A percentile compares a stretch with the other conserved stretches of the same genome.
These are phyloP conservation scores for Campopleginae sp. DNA, from an alignment of 2,888 invertebrate species.

Conservation along the genomic window DNA sequence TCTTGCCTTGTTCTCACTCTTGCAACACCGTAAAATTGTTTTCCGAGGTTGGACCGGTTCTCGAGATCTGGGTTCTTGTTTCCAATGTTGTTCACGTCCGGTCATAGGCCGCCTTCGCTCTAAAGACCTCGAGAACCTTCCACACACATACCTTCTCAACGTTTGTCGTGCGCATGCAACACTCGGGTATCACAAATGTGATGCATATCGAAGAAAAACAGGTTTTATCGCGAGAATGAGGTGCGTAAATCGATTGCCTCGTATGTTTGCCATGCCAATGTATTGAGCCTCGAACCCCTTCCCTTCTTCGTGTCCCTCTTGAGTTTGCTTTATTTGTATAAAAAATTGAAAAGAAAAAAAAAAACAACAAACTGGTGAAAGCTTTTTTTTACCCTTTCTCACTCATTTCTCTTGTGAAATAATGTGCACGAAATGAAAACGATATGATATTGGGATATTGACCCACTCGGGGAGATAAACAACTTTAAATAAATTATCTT, in stretches of 20 bases:
- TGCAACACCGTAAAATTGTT: slow-evolving; percentile 81
- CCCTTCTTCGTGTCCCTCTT: background rate
- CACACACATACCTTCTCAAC: slow-evolving; percentile 30
- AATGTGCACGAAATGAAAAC: background rate
- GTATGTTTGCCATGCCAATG: slow-evolving; percentile 42
- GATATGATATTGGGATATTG: background rate
- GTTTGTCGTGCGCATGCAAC: slow-evolving; percentile 10
- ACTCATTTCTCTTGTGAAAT: background rate
- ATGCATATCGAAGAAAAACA: slow-evolving; percentile 46
- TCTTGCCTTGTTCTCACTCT: slow-evolving; percentile 36
- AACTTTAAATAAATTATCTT: background rate
- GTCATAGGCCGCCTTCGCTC: slow-evolving; percentile 81
- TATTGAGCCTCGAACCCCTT: slow-evolving; percentile 34
- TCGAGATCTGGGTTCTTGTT: slow-evolving; percentile 80
- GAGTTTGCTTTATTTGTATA: background rate
- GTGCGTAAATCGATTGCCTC: slow-evolving; percentile 62
- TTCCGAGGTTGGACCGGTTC: slow-evolving; percentile 81
- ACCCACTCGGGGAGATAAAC: background rate
- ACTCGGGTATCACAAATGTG: slow-evolving; percentile 4
- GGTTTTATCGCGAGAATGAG: slow-evolving; percentile 60
- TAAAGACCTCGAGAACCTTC: slow-evolving; percentile 68
- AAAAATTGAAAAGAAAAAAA: background rate
- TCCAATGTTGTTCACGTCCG: slow-evolving; percentile 81
- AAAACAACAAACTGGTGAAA: slow-evolving; percentile 5
- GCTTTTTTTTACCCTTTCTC: background rate